Percentiles rank a stretch among this genome's conserved stretches.
Evolutionary conservation across 2,113 vertebrate genomes (phyloP).

Genomic region (Telmatochromis sp.): DNA sequence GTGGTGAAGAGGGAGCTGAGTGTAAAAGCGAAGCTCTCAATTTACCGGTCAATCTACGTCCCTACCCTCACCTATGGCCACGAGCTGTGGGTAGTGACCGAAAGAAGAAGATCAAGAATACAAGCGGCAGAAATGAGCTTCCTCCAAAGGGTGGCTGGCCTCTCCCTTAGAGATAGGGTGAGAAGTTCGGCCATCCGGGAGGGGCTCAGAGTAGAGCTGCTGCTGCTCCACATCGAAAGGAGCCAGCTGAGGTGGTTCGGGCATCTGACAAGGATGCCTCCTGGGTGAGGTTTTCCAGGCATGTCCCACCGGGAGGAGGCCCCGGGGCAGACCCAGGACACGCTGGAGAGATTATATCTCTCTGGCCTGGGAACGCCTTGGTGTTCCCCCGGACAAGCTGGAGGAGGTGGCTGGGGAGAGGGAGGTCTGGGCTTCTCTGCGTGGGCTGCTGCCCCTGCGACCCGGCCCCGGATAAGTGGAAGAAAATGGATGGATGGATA

Average conservation of each 20-base stretch:
- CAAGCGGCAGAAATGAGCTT: rapidly evolving
- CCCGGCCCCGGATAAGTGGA: rapidly evolving
- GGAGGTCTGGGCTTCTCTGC: neutral
- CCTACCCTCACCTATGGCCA: rapidly evolving
- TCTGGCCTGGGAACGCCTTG: neutral
- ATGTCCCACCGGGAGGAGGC: no score
- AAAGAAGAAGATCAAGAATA: rapidly evolving
- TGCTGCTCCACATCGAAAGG: rapidly evolving
- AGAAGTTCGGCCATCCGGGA: rapidly evolving
- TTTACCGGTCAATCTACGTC: rapidly evolving
- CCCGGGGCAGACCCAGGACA: no score
- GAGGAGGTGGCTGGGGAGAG: neutral
- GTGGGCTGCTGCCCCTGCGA: rapidly evolving
- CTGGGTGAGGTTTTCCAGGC: no score
- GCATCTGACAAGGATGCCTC: neutral
- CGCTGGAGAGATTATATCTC: neutral
- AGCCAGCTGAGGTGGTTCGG: rapidly evolving
- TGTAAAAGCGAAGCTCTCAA: neutral
- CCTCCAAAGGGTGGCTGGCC: rapidly evolving
- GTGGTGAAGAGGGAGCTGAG: rapidly evolving
- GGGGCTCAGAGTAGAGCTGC: rapidly evolving
- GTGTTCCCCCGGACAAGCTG: no score
- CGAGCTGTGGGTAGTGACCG: neutral
- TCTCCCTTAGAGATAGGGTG: rapidly evolving
- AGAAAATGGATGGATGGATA: neutral